phyloP scores from a whole-genome alignment of 1,140 invertebrate genomes.

The Panagrolaimus sp. region DNA sequence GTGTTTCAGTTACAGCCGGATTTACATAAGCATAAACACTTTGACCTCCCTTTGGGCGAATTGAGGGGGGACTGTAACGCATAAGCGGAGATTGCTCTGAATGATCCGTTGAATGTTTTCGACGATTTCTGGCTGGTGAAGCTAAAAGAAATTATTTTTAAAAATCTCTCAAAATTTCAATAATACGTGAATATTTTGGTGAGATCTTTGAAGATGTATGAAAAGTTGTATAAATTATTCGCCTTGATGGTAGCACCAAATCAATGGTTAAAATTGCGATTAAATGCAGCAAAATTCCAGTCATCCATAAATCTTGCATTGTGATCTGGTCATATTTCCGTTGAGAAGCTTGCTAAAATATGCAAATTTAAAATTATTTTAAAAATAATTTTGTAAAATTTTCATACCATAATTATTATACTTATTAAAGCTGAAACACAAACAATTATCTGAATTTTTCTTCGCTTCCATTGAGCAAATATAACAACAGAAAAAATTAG shows the following conservation, averaged over 20 bases:
- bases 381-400: background rate
- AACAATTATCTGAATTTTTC: conserved; percentile 44
- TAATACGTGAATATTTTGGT: background rate
- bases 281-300: conserved; percentile 32
- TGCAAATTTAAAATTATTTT: background rate
- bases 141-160: background rate
- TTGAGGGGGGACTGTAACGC: background rate
- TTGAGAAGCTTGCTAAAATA: conserved; percentile 23
- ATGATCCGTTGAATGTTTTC: background rate
- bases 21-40: background rate
- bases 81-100: background rate
- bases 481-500: conserved; percentile 36
- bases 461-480: conserved; percentile 49
- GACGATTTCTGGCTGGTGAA: conserved; percentile 1
- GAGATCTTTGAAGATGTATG: background rate
- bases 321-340: background rate
- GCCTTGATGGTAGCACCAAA: conserved; percentile 27
- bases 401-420: conserved; percentile 28
- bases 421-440: conserved; percentile 28
- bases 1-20: background rate
- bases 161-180: background rate
- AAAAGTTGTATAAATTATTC: conserved; percentile 28
- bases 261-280: conserved; percentile 28
- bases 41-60: background rate
- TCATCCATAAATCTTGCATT: conserved; percentile 34